Evolutionary conservation across 2,888 invertebrate genomes (phyloP), one percentile per base, ranked within the genome.

Genomic region (Neoitamus cyanurus): DNA sequence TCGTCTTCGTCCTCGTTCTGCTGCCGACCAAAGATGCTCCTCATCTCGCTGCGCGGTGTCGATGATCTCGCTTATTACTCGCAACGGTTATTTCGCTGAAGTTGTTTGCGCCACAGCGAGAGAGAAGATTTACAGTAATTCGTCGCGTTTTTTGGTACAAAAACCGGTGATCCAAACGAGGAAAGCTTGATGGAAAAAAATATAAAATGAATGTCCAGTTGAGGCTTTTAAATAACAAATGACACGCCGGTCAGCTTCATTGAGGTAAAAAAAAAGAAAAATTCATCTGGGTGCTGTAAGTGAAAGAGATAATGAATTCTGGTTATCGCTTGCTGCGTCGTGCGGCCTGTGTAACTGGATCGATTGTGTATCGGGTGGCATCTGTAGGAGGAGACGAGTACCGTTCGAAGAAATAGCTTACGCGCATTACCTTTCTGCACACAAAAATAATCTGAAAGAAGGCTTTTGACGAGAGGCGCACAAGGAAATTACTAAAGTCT

Each of bases 41-140:
- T 70, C 70, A 31, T 70, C 31, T 70, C 25, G 70, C 11, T 30
- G 30, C 28, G 31, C 42, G 37, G 75, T 75, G 75, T 75, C 75
- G 75, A 75, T 75, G 75, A 75, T 75, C 75, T 75, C 42, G 37
- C 75, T 75, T 75, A 75, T 75, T 75, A 75, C 75, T 42, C 42
- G 58, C 28, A 75, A 75, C 75, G 75, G 75, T 75, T 75, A 58
- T 58, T 58, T 58, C 58, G 37, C 37, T 42, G 75, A 75, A 42
- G 42, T 75, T 25, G 7, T 58, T 58, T 9, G 20, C 58, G 58
- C 58, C 20, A 58, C 58, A 58, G 58, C 58, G 20, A 58, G 9
- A 58, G 58, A 58, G 75, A 42, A 42, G 28, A 75, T 75, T 75
- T 75, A 75, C 75, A 75, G 75, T 75, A 75, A 75, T 20, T 36